Evolutionary conservation across 2,113 vertebrate genomes (phyloP), one percentile per base, ranked within the genome.

Genomic region (Brachionichthys hirsutus): DNA sequence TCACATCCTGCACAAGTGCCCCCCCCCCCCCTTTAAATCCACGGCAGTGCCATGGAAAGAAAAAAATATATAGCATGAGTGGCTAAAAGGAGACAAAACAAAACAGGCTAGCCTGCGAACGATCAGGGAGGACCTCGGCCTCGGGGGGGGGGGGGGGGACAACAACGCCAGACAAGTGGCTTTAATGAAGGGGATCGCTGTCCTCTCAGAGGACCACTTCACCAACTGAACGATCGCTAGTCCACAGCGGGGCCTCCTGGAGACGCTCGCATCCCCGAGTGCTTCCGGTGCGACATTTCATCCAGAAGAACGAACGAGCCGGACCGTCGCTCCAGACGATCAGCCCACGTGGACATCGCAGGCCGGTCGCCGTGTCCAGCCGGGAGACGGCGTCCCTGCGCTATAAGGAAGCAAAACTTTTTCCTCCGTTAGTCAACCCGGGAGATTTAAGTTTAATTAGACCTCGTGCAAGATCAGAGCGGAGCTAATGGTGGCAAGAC

Each of bases 111-210:
- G 79, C 65, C 83, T 71, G 81, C 73, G 84, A 82, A 86, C 71
- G 55, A 81, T 88, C 83, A 86, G 55, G 19, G 44, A 81, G 80
- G 75, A 81, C 83, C 84, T 83, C 38, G 46, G 80, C 68, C 58
- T 79, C 62, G 48, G 35, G 56, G 63, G 67, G 74, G 52, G 62
- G 65, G 6, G 56, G 62, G 58, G 61, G 60, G 73, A 70, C n/a
- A n/a, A n/a, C 81, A 51, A 58, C 48, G 77, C 60, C n/a, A 63
- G 73, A 83, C 86, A 79, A 85, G 83, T 89, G 85, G 77, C 87
- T 88, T 83, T 67, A 84, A 85, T 87, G 85, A 89, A 87, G 71
- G 66, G 82, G 80, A 86, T 88, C 78, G 55, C 62, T 70, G 66
- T 80, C 68, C 78, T 87, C 85, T 86, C 81, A 19, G 73, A 14